Base-by-base conservation (phyloP, 2,888 invertebrate genomes). In the Drosophila siamana region DNA sequence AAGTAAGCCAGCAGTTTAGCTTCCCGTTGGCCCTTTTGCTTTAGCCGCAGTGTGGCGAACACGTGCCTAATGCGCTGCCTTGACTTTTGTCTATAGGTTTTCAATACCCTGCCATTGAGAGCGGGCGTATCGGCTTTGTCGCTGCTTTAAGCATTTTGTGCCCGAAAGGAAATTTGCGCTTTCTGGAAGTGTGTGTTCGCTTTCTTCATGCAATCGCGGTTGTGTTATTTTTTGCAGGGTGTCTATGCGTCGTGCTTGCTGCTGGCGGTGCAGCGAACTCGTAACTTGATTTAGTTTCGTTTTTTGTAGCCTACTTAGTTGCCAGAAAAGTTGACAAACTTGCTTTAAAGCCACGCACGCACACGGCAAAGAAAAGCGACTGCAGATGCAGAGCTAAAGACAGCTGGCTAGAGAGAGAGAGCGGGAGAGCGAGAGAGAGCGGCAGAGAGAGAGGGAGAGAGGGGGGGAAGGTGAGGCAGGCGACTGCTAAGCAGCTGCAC, bases 271-370 rank as follows among this genome's bases (percentile, higher is more conserved):
- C n/a, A 7, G 16, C 8, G 19, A 33, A 43, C 40, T 46, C 24
- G 28, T 46, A 15, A 56, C 52, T 65, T 51, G 66, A 56, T 59
- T 60, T 44, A 46, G 52, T 48, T 43, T 33, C 7, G 24, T 40
- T 62, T 61, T 60, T 65, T 50, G 59, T 59, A 41, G 75, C 59
- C 59, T 55, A 51, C 60, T 65, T 56, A 52, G 65, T 47, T 55
- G 51, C 40, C 56, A 59, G 44, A 69, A 65, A 66, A 80, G 59
- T 75, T 80, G 68, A 75, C 64, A 70, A 84, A 84, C 64, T 81
- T 65, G 67, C 61, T 69, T 76, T 68, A 80, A 83, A 77, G 68
- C 77, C 52, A 59, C 52, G 48, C 63, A 65, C 51, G 69, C 36
- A 24, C 33, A 19, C 15, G n/a, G 5, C 50, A 47, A 24, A 15